Evolutionary conservation across 2,888 invertebrate species (phyloP), one percentile per base, ranked within the genome.

Genomic region (Diarsia mendica): DNA sequence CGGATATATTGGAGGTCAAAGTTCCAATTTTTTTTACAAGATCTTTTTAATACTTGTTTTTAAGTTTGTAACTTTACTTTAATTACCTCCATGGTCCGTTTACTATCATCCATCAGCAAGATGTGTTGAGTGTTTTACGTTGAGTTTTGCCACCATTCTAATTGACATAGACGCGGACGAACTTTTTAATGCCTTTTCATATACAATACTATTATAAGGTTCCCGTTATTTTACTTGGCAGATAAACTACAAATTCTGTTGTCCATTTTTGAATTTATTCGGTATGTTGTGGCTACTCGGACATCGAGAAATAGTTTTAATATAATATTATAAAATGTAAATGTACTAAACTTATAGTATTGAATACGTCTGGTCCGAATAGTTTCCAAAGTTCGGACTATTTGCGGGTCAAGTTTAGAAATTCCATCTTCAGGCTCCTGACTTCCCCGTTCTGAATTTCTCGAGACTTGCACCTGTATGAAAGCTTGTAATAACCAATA

Each of bases 401-500:
- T 18, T 55, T 49, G 13, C 49, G 18, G 44, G 28, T 65, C 28
- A 48, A 65, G 77, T 53, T 67, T 39, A 53, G 65, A 76, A 76
- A 66, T 66, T 75, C 58, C 33, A n/a, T 67, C n/a, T n/a, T 28
- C 53, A 28, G 55, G 63, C n/a, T 67, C 48, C 53, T 39, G 28
- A 39, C 46, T 66, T 18, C n/a, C 44, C 33, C 23, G 33, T 77
- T 18, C n/a, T 13, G 61, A 67, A 39, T 53, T 53, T 23, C 51
- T 3, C 2, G 60, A 60, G 15, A 53, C 53, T 70, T 58, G 67
- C 51, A 70, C 23, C 33, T 44, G 6, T 18, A 28, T 65, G 33
- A 64, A 65, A 77, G 3, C 60, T 63, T 67, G 13, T 13, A 65
- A 78, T 70, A 64, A 49, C 18, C 8, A 64, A 61, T 51, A 55